Evolutionary conservation across 2,113 vertebrate genomes (phyloP), one percentile per base, ranked within the genome.

Genomic region (Caracal caracal): DNA sequence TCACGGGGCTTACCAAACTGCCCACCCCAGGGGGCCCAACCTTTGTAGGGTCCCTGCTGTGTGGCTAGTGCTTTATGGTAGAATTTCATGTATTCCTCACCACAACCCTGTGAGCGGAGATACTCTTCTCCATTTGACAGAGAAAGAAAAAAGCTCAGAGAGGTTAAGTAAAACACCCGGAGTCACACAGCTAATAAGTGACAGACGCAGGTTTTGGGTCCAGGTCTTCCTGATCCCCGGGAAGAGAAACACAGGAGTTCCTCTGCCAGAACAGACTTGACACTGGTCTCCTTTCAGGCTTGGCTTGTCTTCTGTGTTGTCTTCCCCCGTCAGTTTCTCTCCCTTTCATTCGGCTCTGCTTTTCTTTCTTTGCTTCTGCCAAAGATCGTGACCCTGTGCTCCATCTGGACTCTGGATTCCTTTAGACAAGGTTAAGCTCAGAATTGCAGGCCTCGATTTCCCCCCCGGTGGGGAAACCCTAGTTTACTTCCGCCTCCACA

Each of bases 61-160:
- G 26, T 26, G 37, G 49, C n/a, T 33, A 26, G 51, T 28, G 28
- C 56, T 82, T 92, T 40, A 61, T 1, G 0, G 16, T 61, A 43
- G n/a, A 51, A 75, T 49, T 93, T 35, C 82, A 30, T 35, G 65
- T 84, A 30, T 28, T 84, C 40, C 71, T 90, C 43, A 51, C 17
- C 51, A 20, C 40, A 82, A 10, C 30, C 26, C 63, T 80, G 35
- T 40, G 83, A 24, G 24, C 30, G 26, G 35, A 90, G 61, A 85
- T 13, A 65, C 22, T 56, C 49, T 16, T 81, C 88, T 33, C 33
- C 11, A 43, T 83, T 86, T 90, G 66, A 94, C 53, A 80, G 63
- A 91, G 33, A 82, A 91, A 88, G 94, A 28, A 82, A 73, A 95
- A 59, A 79, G 17, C 73, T 81, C 65, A 75, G 81, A 95, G 49